These are phyloP conservation scores for Hypena proboscidalis DNA, from an alignment of 2,888 invertebrate genomes.

Conservation along the genomic window DNA sequence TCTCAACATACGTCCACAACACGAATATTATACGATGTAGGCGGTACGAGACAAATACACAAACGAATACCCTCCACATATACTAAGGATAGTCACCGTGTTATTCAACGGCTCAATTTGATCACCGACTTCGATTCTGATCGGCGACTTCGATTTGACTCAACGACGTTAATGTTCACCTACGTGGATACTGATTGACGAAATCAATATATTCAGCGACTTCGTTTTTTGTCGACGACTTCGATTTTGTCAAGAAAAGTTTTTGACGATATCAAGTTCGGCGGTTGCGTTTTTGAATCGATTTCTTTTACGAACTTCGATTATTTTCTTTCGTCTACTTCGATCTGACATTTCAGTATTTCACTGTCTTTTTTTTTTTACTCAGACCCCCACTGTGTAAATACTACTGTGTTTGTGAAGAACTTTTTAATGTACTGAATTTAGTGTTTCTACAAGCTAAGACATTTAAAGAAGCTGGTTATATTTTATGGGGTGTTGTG, in stretches of 20 bases:
- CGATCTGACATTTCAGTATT: slow-evolving; percentile 34
- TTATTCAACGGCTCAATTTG: slow-evolving; percentile 1
- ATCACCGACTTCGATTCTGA: slow-evolving; percentile 6
- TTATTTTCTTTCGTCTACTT: no score
- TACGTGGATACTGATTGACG: not conserved
- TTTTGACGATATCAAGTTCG: no score
- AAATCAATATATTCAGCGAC: slow-evolving; percentile 6
- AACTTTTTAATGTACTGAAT: slow-evolving; percentile 20
- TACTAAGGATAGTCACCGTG: slow-evolving; percentile 37
- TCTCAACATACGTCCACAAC: slow-evolving; percentile 73
- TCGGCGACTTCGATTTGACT: slow-evolving; percentile 6
- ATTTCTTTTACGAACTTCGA: no score
- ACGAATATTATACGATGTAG: slow-evolving; percentile 60
- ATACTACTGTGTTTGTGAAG: slow-evolving; percentile 25
- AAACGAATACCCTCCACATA: slow-evolving; percentile 61
- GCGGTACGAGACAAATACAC: slow-evolving; percentile 40
- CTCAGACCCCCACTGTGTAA: slow-evolving; percentile 17
- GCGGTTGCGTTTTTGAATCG: no score
- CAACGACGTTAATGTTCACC: not conserved
- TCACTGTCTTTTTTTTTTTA: slow-evolving; percentile 9
- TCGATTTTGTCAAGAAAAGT: slow-evolving; percentile 27
- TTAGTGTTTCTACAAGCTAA: slow-evolving; percentile 30
- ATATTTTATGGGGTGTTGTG: slow-evolving; percentile 7
- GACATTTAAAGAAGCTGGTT: slow-evolving; percentile 3
- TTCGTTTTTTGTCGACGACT: slow-evolving; percentile 7